These are phyloP conservation scores for Pseudanteris insignis DNA, from an alignment of 2,888 invertebrate genomes.

Conservation along the genomic window DNA sequence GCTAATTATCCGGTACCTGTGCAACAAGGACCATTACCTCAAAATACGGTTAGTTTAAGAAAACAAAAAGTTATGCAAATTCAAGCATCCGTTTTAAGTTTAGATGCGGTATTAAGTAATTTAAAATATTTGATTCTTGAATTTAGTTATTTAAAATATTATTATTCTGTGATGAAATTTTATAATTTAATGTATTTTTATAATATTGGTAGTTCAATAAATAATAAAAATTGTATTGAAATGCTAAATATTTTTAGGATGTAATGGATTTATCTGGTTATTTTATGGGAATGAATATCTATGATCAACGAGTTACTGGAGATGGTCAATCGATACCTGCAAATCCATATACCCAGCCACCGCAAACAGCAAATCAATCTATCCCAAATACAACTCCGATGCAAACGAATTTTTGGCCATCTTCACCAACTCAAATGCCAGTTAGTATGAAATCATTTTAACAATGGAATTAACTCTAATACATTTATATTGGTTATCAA, in stretches of 20 bases:
- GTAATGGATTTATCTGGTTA: constrained; percentile 60
- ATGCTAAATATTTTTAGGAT: too few relatives aligned
- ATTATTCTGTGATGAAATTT: too few relatives aligned
- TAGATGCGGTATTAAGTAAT: neutral
- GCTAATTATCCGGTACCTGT: constrained; percentile 61
- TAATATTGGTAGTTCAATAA: too few relatives aligned
- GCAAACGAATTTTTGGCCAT: constrained; percentile 60
- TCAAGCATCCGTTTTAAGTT: neutral
- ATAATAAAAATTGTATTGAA: too few relatives aligned
- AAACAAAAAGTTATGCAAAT: neutral
- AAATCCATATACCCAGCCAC: constrained; percentile 54
- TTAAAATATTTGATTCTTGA: neutral
- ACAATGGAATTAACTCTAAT: neutral
- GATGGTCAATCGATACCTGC: constrained; percentile 55
- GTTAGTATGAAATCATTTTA: constrained; percentile 50
- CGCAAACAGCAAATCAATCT: constrained; percentile 52
- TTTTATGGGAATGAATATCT: constrained; percentile 63
- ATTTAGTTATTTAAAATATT: constrained; percentile 1
- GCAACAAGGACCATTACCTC: constrained; percentile 56
- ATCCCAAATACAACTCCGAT: constrained; percentile 51
- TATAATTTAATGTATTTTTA: too few relatives aligned
- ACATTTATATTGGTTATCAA: neutral
- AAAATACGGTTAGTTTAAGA: constrained; percentile 51
- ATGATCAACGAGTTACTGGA: constrained; percentile 56
- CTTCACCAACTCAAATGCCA: constrained; percentile 60